Conservation (phyloP, 2,888 invertebrate genomes). For the Ethmia dodecea region DNA sequence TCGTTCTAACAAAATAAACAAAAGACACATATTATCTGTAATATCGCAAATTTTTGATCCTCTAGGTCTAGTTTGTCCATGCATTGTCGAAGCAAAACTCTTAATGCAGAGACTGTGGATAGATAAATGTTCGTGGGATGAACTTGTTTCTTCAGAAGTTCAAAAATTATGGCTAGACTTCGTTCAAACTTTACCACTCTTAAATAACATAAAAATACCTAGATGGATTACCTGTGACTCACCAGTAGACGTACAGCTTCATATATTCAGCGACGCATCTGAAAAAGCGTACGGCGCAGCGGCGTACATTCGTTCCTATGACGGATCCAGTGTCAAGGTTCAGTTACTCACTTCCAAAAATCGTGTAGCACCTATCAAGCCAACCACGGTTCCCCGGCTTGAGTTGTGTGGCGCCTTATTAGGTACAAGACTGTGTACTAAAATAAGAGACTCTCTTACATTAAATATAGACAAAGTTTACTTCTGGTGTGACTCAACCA, state of each 20-base stretch:
- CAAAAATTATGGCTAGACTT: conserved; percentile 5
- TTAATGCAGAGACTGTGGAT: conserved; percentile 18
- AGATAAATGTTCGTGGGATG: conserved; percentile 12
- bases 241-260: conserved; percentile 4
- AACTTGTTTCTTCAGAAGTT: conserved; percentile 5
- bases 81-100: conserved; percentile 15
- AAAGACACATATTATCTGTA: conserved; percentile 4
- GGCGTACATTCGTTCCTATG: conserved; percentile 2
- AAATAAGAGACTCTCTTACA: conserved; percentile 3
- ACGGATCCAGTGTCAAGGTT: neutral
- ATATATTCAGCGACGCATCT: conserved; percentile 10
- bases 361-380: conserved; percentile 13
- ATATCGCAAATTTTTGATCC: conserved; percentile 10
- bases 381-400: conserved; percentile 13
- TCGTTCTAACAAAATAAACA: neutral
- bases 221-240: conserved; percentile 1
- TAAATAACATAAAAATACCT: conserved; percentile 7
- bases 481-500: conserved; percentile 21
- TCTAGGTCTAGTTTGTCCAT: conserved; percentile 12
- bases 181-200: neutral
- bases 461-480: neutral
- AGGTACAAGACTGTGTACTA: conserved; percentile 7
- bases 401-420: conserved; percentile 16
- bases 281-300: conserved; percentile 8
- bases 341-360: conserved; percentile 4